Conservation (phyloP, 2,888 invertebrate genomes). For the Eulithis prunata region DNA sequence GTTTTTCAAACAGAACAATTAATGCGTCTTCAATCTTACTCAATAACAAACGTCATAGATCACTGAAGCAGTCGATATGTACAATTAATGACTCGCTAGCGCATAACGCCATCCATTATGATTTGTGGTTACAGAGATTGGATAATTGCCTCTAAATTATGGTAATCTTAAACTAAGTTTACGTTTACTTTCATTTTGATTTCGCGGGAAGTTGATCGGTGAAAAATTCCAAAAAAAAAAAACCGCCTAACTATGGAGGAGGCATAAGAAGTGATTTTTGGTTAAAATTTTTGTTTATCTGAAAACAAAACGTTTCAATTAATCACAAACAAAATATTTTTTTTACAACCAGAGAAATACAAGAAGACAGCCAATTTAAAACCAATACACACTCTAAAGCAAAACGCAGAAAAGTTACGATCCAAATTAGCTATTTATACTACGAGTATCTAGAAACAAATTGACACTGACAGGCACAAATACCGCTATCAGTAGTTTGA, state of each 20-base stretch:
- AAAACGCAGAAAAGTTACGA: no score
- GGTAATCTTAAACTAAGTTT: background rate
- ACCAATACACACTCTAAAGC: no score
- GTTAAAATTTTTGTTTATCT: no score
- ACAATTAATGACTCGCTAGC: conserved; percentile 49
- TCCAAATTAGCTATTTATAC: background rate
- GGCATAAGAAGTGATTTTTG: no score
- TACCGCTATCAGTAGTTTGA: background rate
- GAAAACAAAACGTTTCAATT: no score
- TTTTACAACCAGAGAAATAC: no score
- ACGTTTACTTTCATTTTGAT: background rate
- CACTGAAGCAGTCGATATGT: conserved; percentile 45
- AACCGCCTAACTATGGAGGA: no score
- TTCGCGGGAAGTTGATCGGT: background rate
- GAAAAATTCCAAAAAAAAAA: no score
- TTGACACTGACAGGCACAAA: background rate
- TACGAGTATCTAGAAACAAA: background rate
- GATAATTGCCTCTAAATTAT: background rate
- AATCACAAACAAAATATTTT: no score
- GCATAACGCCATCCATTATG: conserved; percentile 32
- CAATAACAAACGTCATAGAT: conserved; percentile 41
- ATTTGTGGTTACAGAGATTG: conserved; percentile 22
- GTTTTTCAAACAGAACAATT: conserved; percentile 24
- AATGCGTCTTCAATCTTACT: conserved; percentile 36
- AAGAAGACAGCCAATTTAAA: no score